Percentiles rank a stretch among this genome's conserved stretches.
These are phyloP conservation scores for Sarotherodon lohbergeri DNA, from an alignment of 2,113 vertebrate genomes.

Conservation along the genomic window DNA sequence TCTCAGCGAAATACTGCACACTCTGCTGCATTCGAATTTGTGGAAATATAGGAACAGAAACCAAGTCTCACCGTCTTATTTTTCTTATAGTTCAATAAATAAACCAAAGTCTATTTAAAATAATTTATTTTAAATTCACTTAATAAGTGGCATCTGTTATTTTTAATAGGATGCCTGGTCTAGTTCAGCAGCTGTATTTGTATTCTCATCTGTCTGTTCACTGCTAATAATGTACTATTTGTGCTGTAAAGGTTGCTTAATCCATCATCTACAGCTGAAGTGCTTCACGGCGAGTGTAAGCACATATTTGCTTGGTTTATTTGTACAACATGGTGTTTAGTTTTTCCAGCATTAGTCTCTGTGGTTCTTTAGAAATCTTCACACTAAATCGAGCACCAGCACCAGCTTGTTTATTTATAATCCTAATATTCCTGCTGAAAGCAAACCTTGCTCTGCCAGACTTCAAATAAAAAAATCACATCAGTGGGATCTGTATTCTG, in stretches of 20 bases:
- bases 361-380: neutral
- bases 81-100: neutral
- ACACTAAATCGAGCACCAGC: neutral
- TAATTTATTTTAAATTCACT: neutral
- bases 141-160: neutral
- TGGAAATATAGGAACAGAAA: neutral
- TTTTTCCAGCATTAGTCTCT: neutral
- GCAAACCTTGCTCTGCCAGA: neutral
- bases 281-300: neutral
- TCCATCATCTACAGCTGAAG: neutral
- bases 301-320: neutral
- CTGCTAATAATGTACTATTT: neutral
- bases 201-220: neutral
- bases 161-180: neutral
- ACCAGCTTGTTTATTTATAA: neutral
- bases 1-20: neutral
- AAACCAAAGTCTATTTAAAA: neutral
- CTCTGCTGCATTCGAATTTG: rapidly evolving
- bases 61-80: neutral
- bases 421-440: neutral
- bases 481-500: neutral
- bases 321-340: neutral
- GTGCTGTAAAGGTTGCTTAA: neutral
- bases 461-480: neutral
- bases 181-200: neutral